Base-by-base conservation (phyloP, 2,888 invertebrate species). In the Elegia similella region DNA sequence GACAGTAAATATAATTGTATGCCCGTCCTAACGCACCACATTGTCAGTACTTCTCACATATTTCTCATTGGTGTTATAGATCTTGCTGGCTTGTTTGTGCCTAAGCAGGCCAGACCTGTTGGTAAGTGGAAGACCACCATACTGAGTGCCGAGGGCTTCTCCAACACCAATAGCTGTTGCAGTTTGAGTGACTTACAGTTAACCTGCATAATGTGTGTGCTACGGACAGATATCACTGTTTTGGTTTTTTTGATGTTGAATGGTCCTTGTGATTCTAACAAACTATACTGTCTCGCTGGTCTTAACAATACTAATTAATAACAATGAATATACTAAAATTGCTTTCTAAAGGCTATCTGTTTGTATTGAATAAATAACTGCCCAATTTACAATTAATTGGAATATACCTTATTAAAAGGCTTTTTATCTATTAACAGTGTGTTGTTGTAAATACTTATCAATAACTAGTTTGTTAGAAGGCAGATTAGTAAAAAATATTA, bases 51-150 rank as follows among this genome's bases (percentile, higher is more conserved):
- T 68, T 79, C 86, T 89, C 76, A 88, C 75, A 80, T 84, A 75
- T 84, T 86, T 89, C 82, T 88, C 81, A 85, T 92, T 93, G 90
- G 88, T 92, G 93, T 94, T 94, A 92, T 94, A 94, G 94, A 94
- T 94, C 91, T 93, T 94, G 93, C 93, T 94, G 93, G 94, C 94
- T 93, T 94, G 94, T 93, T 93, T 94, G 93, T 94, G 93, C 94
- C 93, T 94, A 93, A 92, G 92, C 90, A 94, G 94, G 94, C 94
- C 94, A 94, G 94, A 94, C 92, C 93, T 94, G 91, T 93, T 94
- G 94, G 94, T 94, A 94, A 94, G 94, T 94, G 78, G 83, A 88
- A 86, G 84, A 86, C 69, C 74, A 76, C 72, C 69, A 76, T 78
- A 80, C 70, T 75, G 83, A 83, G 80, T 85, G 88, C 78, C 70